A percentile compares a stretch with the other conserved stretches of the same genome.
Conservation (phyloP, 2,113 vertebrate species). For the Ahaetulla prasina region DNA sequence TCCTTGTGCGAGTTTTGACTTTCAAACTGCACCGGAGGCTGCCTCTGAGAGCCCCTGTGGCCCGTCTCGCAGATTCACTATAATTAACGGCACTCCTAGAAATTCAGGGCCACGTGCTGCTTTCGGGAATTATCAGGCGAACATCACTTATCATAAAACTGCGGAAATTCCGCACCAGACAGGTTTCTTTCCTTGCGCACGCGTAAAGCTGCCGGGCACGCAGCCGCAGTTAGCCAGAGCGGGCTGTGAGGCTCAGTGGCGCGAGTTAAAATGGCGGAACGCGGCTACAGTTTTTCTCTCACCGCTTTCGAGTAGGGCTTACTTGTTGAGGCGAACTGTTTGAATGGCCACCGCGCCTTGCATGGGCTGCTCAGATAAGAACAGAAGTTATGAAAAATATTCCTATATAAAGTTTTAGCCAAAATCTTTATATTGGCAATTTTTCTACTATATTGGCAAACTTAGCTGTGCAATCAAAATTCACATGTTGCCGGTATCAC, state of each 20-base stretch:
- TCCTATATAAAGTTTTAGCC: not conserved
- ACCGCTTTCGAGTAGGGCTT: too few relatives aligned
- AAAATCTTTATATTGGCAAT: not conserved
- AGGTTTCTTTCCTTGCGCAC: too few relatives aligned
- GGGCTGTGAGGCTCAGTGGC: rapidly evolving
- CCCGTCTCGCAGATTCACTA: not conserved
- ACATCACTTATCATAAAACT: not conserved
- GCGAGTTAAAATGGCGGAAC: too few relatives aligned
- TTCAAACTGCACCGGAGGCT: not conserved
- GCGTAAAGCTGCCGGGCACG: not conserved
- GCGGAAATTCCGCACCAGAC: not conserved
- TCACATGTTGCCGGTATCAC: not conserved
- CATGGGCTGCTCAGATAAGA: not conserved
- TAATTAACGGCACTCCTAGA: not conserved
- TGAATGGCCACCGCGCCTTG: too few relatives aligned
- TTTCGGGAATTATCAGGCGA: not conserved
- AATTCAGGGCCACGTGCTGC: not conserved
- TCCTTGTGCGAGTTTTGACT: not conserved
- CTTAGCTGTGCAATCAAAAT: not conserved
- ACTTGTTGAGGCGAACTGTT: too few relatives aligned
- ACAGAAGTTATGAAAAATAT: not conserved
- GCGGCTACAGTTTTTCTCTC: too few relatives aligned
- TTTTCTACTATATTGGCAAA: not conserved
- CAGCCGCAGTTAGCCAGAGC: constrained; percentile 20
- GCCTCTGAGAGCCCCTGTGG: not conserved